A percentile compares a stretch with the other conserved stretches of the same genome.
These are phyloP conservation scores for Petrocephalus zakoni DNA, from an alignment of 2,113 vertebrate species.

Conservation along the genomic window DNA sequence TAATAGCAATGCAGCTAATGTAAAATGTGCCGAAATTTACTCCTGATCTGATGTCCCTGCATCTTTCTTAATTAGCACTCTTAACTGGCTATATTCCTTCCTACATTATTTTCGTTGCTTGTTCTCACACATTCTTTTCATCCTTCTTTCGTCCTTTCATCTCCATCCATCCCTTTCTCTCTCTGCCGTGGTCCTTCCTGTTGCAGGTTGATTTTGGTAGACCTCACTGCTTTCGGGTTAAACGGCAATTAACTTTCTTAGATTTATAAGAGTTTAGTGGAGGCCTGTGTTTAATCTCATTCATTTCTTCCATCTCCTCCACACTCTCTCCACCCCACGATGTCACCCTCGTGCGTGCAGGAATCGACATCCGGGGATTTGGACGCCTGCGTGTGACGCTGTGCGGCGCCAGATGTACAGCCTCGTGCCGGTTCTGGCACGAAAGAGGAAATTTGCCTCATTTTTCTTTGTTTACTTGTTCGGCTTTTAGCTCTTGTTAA, in stretches of 20 bases:
- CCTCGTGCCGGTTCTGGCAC: not conserved
- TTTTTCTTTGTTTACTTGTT: not conserved
- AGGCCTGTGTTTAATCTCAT: not conserved
- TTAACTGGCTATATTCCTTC: not conserved
- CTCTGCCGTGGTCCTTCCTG: not conserved
- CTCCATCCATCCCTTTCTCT: not conserved
- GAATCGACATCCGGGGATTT: not conserved
- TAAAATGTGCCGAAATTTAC: not conserved
- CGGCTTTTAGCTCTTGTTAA: not conserved
- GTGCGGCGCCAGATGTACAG: not conserved
- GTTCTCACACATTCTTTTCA: not conserved
- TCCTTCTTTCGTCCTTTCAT: not conserved
- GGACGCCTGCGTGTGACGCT: not conserved
- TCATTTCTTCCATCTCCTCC: constrained; percentile 5
- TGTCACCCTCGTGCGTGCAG: not conserved
- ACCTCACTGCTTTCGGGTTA: not conserved
- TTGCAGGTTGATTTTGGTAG: not conserved
- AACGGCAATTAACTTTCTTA: not conserved
- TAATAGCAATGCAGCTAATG: not conserved
- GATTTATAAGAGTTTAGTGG: not conserved
- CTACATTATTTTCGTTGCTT: not conserved
- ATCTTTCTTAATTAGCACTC: not conserved
- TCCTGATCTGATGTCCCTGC: not conserved
- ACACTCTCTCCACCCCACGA: not conserved
- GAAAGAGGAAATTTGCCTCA: not conserved